phyloP scores from a whole-genome alignment of 2,797 vertebrate species.

The Smutsia temminckii region DNA sequence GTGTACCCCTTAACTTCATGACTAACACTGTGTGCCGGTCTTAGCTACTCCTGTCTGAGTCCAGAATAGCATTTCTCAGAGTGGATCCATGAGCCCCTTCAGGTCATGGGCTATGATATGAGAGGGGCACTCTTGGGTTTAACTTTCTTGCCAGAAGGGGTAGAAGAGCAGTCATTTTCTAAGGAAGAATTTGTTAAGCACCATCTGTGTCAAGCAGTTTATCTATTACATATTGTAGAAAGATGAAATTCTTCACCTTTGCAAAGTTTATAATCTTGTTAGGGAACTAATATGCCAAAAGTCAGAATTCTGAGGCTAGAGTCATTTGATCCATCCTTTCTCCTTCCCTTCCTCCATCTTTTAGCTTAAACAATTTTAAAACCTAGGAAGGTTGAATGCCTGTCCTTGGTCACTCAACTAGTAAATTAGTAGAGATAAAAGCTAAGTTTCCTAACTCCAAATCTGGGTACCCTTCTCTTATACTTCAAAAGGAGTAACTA shows the following conservation, averaged over 20 bases:
- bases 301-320: not conserved
- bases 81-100: not conserved
- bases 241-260: conserved; percentile 6
- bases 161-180: not conserved
- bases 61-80: not conserved
- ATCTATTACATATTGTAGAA: not conserved
- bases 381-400: not conserved
- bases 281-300: not conserved
- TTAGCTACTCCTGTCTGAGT: not conserved
- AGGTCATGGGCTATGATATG: not conserved
- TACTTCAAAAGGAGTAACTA: not conserved
- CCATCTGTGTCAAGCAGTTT: not conserved
- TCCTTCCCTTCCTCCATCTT: not conserved
- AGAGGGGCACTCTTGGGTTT: not conserved
- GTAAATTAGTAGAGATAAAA: not conserved
- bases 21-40: not conserved
- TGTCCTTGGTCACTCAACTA: not conserved
- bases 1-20: not conserved
- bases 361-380: not conserved
- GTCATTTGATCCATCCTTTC: not conserved
- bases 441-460: not conserved
- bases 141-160: not conserved
- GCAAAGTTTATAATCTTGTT: not conserved
- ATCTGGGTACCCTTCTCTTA: not conserved
- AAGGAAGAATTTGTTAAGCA: not conserved